These are phyloP conservation scores for Spondyliosoma cantharus DNA, from an alignment of 2,797 vertebrate genomes.

Conservation along the genomic window DNA sequence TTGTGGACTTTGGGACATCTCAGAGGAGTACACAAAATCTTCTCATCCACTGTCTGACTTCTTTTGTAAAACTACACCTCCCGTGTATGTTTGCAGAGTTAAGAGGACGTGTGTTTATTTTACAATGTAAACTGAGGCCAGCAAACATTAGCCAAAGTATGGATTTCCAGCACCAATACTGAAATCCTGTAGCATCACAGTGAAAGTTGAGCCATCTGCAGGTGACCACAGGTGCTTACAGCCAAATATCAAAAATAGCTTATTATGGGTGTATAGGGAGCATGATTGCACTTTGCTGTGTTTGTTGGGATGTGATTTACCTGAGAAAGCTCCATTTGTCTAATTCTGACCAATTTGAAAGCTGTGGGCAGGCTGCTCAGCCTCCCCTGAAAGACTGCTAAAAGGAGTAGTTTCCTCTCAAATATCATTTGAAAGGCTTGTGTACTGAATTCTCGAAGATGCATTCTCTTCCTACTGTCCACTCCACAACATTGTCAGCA, in stretches of 20 bases:
- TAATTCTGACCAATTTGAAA: not conserved
- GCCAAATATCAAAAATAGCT: not conserved
- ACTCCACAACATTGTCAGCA: constrained; percentile 23
- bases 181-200: constrained; percentile 4
- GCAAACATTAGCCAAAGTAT: constrained; percentile 1
- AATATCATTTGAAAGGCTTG: not conserved
- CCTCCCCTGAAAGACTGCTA: not conserved
- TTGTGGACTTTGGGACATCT: too few relatives aligned
- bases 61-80: too few relatives aligned
- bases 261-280: not conserved
- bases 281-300: not conserved
- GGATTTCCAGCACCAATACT: not conserved
- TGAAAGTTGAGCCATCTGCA: not conserved
- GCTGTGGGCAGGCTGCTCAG: not conserved
- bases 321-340: not conserved
- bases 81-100: not conserved
- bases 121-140: not conserved
- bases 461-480: not conserved
- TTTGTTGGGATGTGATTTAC: not conserved
- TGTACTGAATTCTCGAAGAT: constrained; percentile 15
- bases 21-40: too few relatives aligned
- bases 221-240: not conserved
- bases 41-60: too few relatives aligned
- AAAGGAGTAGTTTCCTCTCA: not conserved
- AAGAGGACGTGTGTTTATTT: not conserved